Conservation (phyloP, 1,140 invertebrate genomes). For the Camponotus pennsylvanicus region DNA sequence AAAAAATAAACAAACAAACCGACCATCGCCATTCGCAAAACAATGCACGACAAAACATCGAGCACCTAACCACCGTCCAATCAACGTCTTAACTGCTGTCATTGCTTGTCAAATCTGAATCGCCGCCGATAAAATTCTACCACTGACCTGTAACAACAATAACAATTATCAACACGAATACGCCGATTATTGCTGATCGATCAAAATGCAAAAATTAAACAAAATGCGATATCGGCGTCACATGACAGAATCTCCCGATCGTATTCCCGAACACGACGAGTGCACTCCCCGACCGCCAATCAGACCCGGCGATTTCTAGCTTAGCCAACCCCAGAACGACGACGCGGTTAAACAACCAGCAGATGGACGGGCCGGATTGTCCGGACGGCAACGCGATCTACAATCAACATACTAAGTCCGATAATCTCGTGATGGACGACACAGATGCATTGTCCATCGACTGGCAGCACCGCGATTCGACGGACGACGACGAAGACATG, state of each 20-base stretch:
- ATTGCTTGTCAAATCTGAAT: conserved; percentile 58
- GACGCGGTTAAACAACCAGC: conserved; percentile 11
- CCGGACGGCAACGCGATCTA: conserved; percentile 12
- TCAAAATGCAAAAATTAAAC: conserved; percentile 36
- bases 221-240: conserved; percentile 19
- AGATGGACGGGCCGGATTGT: conserved; percentile 30
- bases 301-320: conserved; percentile 84
- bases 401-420: background rate
- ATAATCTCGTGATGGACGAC: conserved; percentile 16
- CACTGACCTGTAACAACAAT: conserved; percentile 52
- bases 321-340: conserved; percentile 77
- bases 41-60: conserved; percentile 51
- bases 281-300: conserved; percentile 79
- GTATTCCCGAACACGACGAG: conserved; percentile 72
- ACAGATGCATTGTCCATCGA: background rate
- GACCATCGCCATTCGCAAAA: conserved; percentile 62
- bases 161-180: conserved; percentile 41
- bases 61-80: conserved; percentile 38
- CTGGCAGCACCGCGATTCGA: background rate
- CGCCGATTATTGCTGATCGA: conserved; percentile 34
- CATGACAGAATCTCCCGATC: conserved; percentile 78
- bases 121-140: conserved; percentile 37
- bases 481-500: conserved; percentile 60
- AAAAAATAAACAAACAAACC: conserved; percentile 51
- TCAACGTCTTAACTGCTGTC: conserved; percentile 46